These are phyloP conservation scores for Onychostruthus taczanowskii DNA, from an alignment of 2,113 vertebrate species.

Conservation along the genomic window DNA sequence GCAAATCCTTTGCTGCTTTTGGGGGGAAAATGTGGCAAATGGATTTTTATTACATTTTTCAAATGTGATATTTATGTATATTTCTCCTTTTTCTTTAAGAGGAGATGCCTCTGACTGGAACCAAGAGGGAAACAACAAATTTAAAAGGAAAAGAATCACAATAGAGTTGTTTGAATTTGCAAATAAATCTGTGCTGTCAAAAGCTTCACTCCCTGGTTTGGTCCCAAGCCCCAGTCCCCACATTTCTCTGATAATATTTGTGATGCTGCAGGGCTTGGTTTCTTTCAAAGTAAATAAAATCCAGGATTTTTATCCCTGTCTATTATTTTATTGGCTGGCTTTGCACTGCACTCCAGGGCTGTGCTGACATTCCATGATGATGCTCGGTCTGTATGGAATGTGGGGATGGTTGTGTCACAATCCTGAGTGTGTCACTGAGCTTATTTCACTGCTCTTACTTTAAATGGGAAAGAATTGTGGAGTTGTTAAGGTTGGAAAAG, in stretches of 20 bases:
- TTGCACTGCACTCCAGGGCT: not conserved
- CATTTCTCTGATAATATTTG: not conserved
- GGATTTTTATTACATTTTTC: not conserved
- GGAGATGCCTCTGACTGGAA: not conserved
- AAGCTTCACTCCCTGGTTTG: not conserved
- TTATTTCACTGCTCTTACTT: not conserved
- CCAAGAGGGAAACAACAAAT: not conserved
- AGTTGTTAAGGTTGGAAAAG: not conserved
- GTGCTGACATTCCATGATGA: not conserved
- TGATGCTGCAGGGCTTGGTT: not conserved
- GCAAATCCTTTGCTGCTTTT: not conserved
- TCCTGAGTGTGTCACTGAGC: rapidly evolving
- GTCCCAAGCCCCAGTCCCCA: not conserved
- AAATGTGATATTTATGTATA: not conserved
- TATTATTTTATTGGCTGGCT: not conserved
- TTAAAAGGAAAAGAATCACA: not conserved
- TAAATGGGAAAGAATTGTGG: not conserved
- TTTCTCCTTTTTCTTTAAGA: not conserved
- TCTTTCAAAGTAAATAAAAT: not conserved
- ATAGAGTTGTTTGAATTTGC: not conserved
- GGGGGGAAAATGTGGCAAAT: not conserved
- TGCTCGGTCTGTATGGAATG: rapidly evolving
- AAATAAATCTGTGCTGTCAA: not conserved
- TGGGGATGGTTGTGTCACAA: not conserved
- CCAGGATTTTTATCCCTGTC: not conserved